Percentiles rank a stretch among this genome's conserved stretches.
Evolutionary conservation across 2,888 invertebrate species (phyloP).

Genomic region (Drosophila hamatofila): DNA sequence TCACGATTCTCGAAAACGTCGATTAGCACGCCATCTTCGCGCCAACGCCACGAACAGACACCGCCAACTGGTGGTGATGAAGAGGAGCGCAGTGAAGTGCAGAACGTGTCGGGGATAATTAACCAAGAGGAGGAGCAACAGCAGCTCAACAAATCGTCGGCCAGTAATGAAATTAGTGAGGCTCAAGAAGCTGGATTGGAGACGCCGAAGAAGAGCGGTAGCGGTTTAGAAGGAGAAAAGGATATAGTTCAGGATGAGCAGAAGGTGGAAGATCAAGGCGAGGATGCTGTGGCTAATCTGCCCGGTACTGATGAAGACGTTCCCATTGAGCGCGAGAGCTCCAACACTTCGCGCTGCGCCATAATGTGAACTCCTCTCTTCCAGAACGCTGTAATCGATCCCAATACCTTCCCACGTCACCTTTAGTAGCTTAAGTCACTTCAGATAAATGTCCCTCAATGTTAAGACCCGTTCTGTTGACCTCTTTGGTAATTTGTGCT

Average conservation of each 20-base stretch:
- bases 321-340: slow-evolving; percentile 43
- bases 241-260: slow-evolving; percentile 14
- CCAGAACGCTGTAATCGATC: slow-evolving; percentile 1
- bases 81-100: slow-evolving; percentile 78
- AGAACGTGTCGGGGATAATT: slow-evolving; percentile 79
- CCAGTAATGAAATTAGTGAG: slow-evolving; percentile 60
- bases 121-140: slow-evolving; percentile 72
- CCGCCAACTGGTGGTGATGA: slow-evolving; percentile 60
- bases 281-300: slow-evolving; percentile 37
- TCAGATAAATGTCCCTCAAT: slow-evolving; percentile 42
- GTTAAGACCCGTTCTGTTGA: slow-evolving; percentile 31
- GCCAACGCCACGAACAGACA: slow-evolving; percentile 57
- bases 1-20: slow-evolving; percentile 80
- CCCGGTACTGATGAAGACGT: slow-evolving; percentile 24
- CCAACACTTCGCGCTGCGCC: slow-evolving; percentile 61
- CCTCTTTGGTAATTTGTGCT: slow-evolving; percentile 68
- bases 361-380: slow-evolving; percentile 53
- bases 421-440: slow-evolving; percentile 12
- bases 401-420: slow-evolving; percentile 15
- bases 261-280: slow-evolving; percentile 35
- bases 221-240: slow-evolving; percentile 20
- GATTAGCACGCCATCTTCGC: slow-evolving; percentile 79
- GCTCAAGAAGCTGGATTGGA: slow-evolving; percentile 70
- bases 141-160: slow-evolving; percentile 52
- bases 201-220: slow-evolving; percentile 49